Conservation (phyloP, 2,797 vertebrate species). For the Chanos chanos region DNA sequence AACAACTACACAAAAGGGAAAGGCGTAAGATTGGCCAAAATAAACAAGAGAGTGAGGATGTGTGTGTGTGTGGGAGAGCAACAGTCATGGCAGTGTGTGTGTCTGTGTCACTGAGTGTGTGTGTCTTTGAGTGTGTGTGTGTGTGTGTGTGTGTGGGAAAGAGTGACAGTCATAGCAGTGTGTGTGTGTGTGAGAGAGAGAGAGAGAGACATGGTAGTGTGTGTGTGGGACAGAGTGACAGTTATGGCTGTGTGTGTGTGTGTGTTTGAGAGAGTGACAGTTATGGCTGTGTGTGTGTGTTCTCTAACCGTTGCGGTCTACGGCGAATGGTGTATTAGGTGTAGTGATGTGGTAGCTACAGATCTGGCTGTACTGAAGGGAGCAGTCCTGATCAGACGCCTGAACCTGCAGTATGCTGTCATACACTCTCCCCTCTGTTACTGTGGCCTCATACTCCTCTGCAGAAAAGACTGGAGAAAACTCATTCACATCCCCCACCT, state of each 20-base stretch:
- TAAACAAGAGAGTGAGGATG: not conserved
- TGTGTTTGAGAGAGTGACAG: constrained; percentile 5
- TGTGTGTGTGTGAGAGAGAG: constrained; percentile 17
- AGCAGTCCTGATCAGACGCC: constrained; percentile 90
- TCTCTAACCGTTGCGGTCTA: constrained; percentile 91
- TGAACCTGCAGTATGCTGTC: constrained; percentile 96
- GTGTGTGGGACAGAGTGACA: not conserved
- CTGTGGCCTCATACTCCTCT: constrained; percentile 76
- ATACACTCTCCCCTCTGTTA: constrained; percentile 92
- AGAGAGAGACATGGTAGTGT: not conserved
- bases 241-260: not conserved
- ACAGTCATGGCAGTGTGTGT: not conserved
- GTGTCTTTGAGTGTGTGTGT: not conserved
- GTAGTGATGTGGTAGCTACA: constrained; percentile 93
- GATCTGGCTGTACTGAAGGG: constrained; percentile 94
- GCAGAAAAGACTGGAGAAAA: constrained; percentile 91
- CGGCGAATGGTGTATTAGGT: constrained; percentile 84
- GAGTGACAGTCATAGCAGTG: too few relatives aligned
- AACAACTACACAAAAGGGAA: too few relatives aligned
- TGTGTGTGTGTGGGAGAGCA: not conserved
- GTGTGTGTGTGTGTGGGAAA: not conserved
- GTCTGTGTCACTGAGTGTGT: not conserved
- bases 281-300: not conserved
- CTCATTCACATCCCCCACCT: constrained; percentile 95
- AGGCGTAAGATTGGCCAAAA: too few relatives aligned